These are phyloP conservation scores for Drosophila merina DNA, from an alignment of 2,888 invertebrate species.

Conservation along the genomic window DNA sequence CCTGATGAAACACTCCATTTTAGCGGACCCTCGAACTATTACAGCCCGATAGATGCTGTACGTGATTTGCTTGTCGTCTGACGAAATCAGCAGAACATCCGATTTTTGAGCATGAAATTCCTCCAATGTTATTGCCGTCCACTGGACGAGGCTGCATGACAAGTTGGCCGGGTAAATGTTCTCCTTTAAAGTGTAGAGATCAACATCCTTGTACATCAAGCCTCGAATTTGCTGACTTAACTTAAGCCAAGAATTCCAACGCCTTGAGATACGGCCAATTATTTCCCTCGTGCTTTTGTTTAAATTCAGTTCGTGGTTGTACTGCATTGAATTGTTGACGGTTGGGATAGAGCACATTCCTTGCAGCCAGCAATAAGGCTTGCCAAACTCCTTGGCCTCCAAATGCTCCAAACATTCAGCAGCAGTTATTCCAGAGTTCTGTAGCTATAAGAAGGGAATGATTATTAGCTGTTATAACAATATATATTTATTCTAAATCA, in stretches of 20 bases:
- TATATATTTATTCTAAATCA: background rate
- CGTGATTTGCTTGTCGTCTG: slow-evolving; percentile 82
- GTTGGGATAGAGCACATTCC: slow-evolving; percentile 94
- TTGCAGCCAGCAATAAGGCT: slow-evolving; percentile 96
- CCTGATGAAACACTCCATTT: slow-evolving; percentile 90
- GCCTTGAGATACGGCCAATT: slow-evolving; percentile 89
- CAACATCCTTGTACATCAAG: slow-evolving; percentile 81
- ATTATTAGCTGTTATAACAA: background rate
- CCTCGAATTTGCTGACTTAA: slow-evolving; percentile 91
- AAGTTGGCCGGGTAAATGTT: slow-evolving; percentile 80
- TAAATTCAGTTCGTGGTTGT: slow-evolving; percentile 61
- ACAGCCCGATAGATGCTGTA: slow-evolving; percentile 91
- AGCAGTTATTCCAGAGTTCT: slow-evolving; percentile 35
- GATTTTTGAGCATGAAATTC: slow-evolving; percentile 83
- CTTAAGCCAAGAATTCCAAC: slow-evolving; percentile 90
- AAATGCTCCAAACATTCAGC: slow-evolving; percentile 52
- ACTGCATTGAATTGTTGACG: slow-evolving; percentile 82
- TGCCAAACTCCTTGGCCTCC: slow-evolving; percentile 87
- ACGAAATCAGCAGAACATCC: slow-evolving; percentile 35
- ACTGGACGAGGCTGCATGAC: slow-evolving; percentile 88
- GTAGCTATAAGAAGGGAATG: slow-evolving; percentile 30
- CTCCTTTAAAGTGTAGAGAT: slow-evolving; percentile 68
- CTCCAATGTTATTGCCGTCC: slow-evolving; percentile 88
- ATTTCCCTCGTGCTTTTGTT: slow-evolving; percentile 89
- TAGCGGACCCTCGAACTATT: slow-evolving; percentile 92